Evolutionary conservation across 2,888 invertebrate genomes (phyloP).

Genomic region (Ophion costatus): DNA sequence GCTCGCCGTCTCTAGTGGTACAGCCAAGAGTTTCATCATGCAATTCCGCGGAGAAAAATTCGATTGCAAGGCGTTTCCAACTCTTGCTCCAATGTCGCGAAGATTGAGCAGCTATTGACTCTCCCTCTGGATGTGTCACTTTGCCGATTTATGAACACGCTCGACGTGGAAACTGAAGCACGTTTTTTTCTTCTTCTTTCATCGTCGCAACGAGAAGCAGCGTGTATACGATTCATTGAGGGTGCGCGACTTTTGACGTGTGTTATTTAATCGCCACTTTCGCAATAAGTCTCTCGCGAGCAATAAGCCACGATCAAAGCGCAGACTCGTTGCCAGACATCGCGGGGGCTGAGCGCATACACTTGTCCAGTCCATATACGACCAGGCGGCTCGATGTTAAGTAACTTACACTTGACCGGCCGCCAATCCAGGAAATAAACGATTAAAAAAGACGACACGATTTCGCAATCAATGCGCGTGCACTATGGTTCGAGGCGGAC

Average conservation of each 20-base stretch:
- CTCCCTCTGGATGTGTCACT: neutral
- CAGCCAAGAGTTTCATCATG: slow-evolving; percentile 39
- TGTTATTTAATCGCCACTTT: slow-evolving; percentile 43
- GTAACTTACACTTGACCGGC: slow-evolving; percentile 52
- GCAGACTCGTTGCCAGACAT: slow-evolving; percentile 41
- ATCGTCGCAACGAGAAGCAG: neutral
- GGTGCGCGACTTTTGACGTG: slow-evolving; percentile 30
- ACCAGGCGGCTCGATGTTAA: slow-evolving; percentile 23
- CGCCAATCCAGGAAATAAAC: slow-evolving; percentile 32
- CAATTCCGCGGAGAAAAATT: slow-evolving; percentile 13
- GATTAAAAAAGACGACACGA: neutral
- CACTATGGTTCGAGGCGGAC: neutral
- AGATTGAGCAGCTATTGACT: neutral
- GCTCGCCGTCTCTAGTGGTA: slow-evolving; percentile 35
- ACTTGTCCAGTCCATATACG: slow-evolving; percentile 42
- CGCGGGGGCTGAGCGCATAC: slow-evolving; percentile 42
- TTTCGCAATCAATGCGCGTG: neutral
- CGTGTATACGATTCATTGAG: neutral
- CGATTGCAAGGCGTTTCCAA: neutral
- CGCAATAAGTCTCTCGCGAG: slow-evolving; percentile 47
- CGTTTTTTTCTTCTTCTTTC: neutral
- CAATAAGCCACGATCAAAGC: slow-evolving; percentile 23
- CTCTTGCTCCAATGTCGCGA: neutral
- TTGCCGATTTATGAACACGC: neutral
- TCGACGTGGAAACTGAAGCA: neutral